Base-by-base conservation (phyloP, 2,888 invertebrate species). In the Emmelina monodactyla region DNA sequence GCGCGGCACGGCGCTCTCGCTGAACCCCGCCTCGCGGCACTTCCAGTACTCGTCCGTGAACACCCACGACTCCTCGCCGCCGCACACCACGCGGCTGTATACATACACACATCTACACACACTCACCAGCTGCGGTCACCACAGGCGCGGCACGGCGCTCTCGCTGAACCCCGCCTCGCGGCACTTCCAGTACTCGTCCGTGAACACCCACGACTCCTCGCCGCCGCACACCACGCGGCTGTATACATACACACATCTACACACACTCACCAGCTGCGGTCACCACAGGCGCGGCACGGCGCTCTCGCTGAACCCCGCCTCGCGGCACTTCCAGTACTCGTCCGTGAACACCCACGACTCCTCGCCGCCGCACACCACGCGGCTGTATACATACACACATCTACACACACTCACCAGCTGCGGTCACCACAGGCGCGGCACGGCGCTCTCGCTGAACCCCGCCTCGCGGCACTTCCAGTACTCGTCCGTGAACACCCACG, bases 11-110 rank as follows among this genome's bases (percentile, higher is more conserved):
- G n/a, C n/a, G n/a, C 80, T 51, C 39, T 72, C 78, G 25, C 73
- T 61, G 73, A 89, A 90, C 32, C 87, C 88, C 1, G 84, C 85
- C 45, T 83, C 85, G 46, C 87, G 86, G 41, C 78, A 75, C 50
- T 87, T 86, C 91, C 91, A 92, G 66, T 92, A 92, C 58, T 86
- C 86, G 34, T 87, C 85, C 44, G 82, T 85, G 70, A 86, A 91
- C 54, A 86, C 83, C 87, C 88, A 91, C 36, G 67, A 72, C 54
- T 88, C 88, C 39, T 85, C 84, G 19, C 83, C 84, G 32, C 56
- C 62, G 16, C 72, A 76, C 22, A 56, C 37, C 16, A 58, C 44
- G 58, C 82, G 82, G 33, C 82, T 82, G 53, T 0, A n/a, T n/a
- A n/a, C n/a, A n/a, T n/a, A n/a, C n/a, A 43, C 14, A 60, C 62